Evolutionary conservation across 2,888 invertebrate species (phyloP).

Genomic region (Entomobrya proxima): DNA sequence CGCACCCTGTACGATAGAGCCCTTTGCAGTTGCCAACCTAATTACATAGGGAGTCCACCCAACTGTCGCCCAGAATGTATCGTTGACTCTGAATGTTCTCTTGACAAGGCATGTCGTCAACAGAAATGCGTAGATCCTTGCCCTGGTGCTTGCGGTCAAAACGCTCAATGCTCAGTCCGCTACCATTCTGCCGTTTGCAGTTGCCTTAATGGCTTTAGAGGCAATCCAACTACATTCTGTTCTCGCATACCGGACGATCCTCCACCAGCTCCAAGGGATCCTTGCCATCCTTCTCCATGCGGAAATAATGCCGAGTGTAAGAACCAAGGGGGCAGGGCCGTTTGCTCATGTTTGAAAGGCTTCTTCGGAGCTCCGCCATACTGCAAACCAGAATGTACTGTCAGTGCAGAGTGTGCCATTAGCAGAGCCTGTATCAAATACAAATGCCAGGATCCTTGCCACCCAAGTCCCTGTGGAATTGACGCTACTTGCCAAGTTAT

Average conservation of each 20-base stretch:
- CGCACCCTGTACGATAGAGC: conserved; percentile 85
- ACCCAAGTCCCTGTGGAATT: conserved; percentile 80
- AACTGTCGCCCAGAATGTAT: conserved; percentile 90
- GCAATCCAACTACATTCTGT: conserved; percentile 77
- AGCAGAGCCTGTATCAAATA: conserved; percentile 77
- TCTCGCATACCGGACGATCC: conserved; percentile 52
- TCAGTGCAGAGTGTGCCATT: conserved; percentile 78
- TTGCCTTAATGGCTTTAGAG: conserved; percentile 55
- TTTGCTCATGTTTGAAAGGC: conserved; percentile 80
- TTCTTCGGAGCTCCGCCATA: conserved; percentile 85
- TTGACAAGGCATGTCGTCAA: conserved; percentile 86
- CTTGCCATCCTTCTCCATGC: conserved; percentile 83
- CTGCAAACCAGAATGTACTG: conserved; percentile 85
- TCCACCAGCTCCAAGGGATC: conserved; percentile 76
- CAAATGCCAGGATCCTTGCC: conserved; percentile 75
- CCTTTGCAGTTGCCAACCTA: conserved; percentile 85
- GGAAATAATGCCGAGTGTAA: conserved; percentile 83
- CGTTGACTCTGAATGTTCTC: conserved; percentile 86
- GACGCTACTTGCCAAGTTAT: conserved; percentile 85
- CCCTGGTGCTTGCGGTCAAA: conserved; percentile 64
- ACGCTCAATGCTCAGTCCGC: conserved; percentile 80
- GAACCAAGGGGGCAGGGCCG: conserved; percentile 45
- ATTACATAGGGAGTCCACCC: conserved; percentile 86
- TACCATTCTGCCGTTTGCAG: conserved; percentile 84
- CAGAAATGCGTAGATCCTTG: conserved; percentile 83